Base-by-base conservation (phyloP, 1,140 invertebrate species). In the Brachionus rotundiformis region DNA sequence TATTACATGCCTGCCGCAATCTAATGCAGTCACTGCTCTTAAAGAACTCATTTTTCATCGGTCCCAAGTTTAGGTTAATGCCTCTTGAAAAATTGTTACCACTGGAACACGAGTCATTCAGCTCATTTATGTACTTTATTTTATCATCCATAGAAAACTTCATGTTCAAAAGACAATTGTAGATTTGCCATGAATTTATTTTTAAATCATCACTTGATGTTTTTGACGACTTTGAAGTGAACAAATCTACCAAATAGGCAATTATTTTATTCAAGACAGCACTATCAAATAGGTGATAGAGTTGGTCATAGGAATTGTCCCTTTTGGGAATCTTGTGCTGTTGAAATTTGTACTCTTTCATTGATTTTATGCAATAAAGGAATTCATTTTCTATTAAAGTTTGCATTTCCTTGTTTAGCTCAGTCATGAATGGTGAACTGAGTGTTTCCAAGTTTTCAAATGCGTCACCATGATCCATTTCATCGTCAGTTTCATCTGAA, bases 131-230 rank as follows among this genome's bases (percentile, higher is more conserved):
- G 41, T 79, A 79, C 8, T 41, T 79, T 6, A 79, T 79, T 31
- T 79, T 79, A 13, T 79, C 76, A 63, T 79, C 36, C 76, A 79
- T 79, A 10, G 29, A 36, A 79, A 79, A 79, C 59, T 63, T 54
- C 76, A 79, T 79, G 10, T 79, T 79, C 19, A 79, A 63, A 25
- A 79, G 36, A 59, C 76, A 79, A 36, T 79, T 79, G 25, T 79
- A 79, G 47, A 79, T 79, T 59, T 54, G 47, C 76, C 76, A 79
- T 19, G 76, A 79, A 19, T 33, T 79, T 8, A 59, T 10, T n/a
- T 31, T 33, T 25, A 79, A 39, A 29, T 61, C 47, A 10, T n/a
- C n/a, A n/a, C n/a, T 10, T 0, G 47, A 25, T 8, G 23, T 11
- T 19, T 59, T 59, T 16, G 13, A 16, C 7, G 41, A 54, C 23